Percentiles rank a stretch among this genome's conserved stretches.
Conservation (phyloP, 64 coral and sea anemone species). For the Acropora tenuis region DNA sequence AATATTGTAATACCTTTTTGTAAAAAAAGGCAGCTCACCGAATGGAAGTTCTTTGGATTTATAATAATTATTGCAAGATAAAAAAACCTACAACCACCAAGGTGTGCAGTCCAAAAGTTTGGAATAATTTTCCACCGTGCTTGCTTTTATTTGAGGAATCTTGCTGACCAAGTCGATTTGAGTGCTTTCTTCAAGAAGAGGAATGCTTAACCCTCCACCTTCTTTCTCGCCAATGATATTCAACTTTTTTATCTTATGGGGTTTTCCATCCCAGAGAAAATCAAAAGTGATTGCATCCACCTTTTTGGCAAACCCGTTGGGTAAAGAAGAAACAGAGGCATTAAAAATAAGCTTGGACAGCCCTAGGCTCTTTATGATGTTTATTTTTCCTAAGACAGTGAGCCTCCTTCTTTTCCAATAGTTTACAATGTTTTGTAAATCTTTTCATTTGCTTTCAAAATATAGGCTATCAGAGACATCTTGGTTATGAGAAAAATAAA, state of each 20-base stretch:
- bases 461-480: background rate
- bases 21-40: too few species aligned
- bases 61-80: background rate
- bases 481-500: background rate
- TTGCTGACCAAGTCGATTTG: background rate
- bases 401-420: background rate
- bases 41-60: background rate
- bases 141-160: background rate
- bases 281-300: background rate
- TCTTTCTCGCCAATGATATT: background rate
- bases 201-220: background rate
- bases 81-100: background rate
- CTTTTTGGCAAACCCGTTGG: background rate
- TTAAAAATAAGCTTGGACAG: conserved; percentile 1
- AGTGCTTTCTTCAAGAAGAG: background rate
- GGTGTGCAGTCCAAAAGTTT: background rate
- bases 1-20: too few species aligned
- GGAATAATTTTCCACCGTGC: background rate
- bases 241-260: background rate
- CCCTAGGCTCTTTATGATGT: background rate
- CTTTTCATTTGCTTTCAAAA: background rate
- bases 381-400: too few species aligned
- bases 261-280: conserved; percentile 5
- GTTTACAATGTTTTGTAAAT: background rate
- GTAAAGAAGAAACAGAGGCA: background rate